Evolutionary conservation across 2,888 invertebrate genomes (phyloP).

Genomic region (Lycophotia porphyrea): DNA sequence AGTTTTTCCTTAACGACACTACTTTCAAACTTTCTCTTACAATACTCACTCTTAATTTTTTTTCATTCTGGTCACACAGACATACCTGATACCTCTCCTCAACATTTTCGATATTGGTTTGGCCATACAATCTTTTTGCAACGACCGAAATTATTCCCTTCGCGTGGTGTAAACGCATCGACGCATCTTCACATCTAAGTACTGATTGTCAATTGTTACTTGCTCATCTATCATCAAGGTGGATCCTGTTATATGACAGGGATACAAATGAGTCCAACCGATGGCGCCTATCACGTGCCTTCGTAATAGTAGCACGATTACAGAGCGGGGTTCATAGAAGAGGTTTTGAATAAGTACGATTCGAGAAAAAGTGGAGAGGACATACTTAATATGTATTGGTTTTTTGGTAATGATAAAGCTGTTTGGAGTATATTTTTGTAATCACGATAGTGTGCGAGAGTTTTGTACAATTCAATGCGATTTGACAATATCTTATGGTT

Average conservation of each 20-base stretch:
- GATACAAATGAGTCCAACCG: constrained; percentile 51
- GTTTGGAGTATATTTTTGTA: neutral
- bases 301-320: constrained; percentile 62
- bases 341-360: constrained; percentile 7
- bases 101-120: neutral
- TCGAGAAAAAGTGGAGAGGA: neutral
- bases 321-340: constrained; percentile 43
- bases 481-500: neutral
- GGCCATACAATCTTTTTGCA: neutral
- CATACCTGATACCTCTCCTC: neutral
- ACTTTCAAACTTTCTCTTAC: constrained; percentile 13
- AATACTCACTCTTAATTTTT: neutral
- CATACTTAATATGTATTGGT: neutral
- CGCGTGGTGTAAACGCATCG: neutral
- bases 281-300: constrained; percentile 60
- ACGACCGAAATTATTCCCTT: constrained; percentile 3
- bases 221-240: constrained; percentile 43
- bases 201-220: constrained; percentile 42
- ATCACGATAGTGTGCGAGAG: no score
- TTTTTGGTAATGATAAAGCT: neutral
- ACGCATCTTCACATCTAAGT: constrained; percentile 16
- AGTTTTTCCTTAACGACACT: neutral
- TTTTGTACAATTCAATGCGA: neutral
- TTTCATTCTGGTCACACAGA: constrained; percentile 18
- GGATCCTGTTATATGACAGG: constrained; percentile 38